Evolutionary conservation across 2,113 vertebrate genomes (phyloP).

Genomic region (Crotalus tigris): DNA sequence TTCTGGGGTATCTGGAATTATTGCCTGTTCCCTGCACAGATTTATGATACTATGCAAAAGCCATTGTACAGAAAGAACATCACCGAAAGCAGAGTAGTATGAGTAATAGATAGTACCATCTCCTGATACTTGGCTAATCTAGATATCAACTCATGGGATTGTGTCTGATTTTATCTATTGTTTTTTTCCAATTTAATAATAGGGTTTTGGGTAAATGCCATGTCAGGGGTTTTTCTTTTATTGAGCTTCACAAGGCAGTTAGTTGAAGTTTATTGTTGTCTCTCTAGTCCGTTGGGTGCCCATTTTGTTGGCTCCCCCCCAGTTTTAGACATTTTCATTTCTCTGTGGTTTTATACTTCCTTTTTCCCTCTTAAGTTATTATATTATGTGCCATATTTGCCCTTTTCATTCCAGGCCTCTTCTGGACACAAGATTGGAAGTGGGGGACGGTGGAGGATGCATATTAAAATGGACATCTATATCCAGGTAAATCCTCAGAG

Average conservation of each 20-base stretch:
- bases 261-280: background rate
- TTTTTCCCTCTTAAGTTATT: background rate
- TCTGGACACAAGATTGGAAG: background rate
- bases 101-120: background rate
- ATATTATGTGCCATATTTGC: background rate
- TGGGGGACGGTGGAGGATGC: background rate
- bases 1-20: background rate
- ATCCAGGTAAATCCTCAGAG: background rate
- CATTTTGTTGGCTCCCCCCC: background rate
- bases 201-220: background rate
- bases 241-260: background rate
- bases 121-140: background rate
- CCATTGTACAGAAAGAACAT: background rate
- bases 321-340: background rate
- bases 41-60: background rate
- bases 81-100: background rate
- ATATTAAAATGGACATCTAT: background rate
- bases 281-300: background rate
- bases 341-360: background rate
- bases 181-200: background rate
- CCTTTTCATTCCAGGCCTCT: background rate
- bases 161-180: background rate
- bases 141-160: background rate
- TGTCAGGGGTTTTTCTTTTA: background rate
- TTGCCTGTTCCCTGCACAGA: background rate